These are phyloP conservation scores for Melikaiella ostensackeni DNA, from an alignment of 2,888 invertebrate genomes.

Conservation along the genomic window DNA sequence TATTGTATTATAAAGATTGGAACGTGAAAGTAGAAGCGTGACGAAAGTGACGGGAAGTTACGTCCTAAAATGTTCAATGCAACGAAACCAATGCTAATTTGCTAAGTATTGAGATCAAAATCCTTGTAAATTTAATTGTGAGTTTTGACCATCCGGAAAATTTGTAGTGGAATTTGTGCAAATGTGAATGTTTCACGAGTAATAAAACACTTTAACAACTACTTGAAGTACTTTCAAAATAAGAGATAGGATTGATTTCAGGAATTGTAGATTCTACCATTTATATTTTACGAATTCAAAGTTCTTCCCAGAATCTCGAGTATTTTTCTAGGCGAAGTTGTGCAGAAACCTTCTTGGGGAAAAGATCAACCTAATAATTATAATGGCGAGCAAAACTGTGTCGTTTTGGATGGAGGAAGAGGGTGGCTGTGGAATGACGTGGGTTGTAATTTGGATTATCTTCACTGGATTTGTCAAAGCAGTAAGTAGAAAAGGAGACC, in stretches of 20 bases:
- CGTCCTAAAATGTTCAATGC: slow-evolving; percentile 53
- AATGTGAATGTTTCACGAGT: background rate
- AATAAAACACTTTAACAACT: background rate
- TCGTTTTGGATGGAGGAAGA: slow-evolving; percentile 93
- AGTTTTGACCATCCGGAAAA: slow-evolving; percentile 18
- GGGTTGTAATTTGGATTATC: slow-evolving; percentile 94
- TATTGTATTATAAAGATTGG: slow-evolving; percentile 59
- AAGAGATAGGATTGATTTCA: background rate
- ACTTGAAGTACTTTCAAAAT: background rate
- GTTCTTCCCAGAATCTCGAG: no score
- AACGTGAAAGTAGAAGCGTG: slow-evolving; percentile 71
- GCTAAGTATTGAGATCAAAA: slow-evolving; percentile 44
- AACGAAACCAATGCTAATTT: slow-evolving; percentile 54
- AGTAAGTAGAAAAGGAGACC: slow-evolving; percentile 80
- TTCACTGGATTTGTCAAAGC: slow-evolving; percentile 96
- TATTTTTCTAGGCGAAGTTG: slow-evolving; percentile 84
- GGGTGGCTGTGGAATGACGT: slow-evolving; percentile 97
- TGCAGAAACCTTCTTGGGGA: slow-evolving; percentile 91
- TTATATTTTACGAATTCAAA: background rate
- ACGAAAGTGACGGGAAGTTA: slow-evolving; percentile 66
- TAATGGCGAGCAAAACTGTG: slow-evolving; percentile 96
- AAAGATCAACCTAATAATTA: slow-evolving; percentile 97
- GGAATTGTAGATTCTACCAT: slow-evolving; percentile 8
- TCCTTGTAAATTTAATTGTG: background rate
- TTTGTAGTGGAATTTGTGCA: slow-evolving; percentile 8